phyloP scores from a whole-genome alignment of 2,113 vertebrate genomes.

The Xenus cinereus region DNA sequence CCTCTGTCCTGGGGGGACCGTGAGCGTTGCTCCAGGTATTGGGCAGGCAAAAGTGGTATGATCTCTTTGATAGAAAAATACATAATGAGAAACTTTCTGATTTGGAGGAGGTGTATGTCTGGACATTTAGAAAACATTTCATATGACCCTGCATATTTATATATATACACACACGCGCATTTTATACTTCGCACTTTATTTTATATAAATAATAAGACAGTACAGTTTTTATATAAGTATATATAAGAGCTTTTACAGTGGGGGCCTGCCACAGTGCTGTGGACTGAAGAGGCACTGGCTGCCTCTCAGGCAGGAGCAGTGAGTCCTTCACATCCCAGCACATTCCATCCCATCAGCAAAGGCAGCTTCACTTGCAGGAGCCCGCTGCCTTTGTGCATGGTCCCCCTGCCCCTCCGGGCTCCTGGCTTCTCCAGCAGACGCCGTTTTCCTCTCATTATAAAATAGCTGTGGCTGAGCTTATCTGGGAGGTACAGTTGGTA shows the following conservation, averaged over 20 bases:
- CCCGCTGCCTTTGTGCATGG: neutral
- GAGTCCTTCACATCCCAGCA: neutral
- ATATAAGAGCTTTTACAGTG: neutral
- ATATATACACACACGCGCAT: rapidly evolving
- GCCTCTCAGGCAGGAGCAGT: neutral
- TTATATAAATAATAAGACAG: neutral
- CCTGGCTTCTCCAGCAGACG: neutral
- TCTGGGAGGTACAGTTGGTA: neutral
- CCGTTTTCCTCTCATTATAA: rapidly evolving
- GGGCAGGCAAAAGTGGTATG: neutral
- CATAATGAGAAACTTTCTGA: neutral
- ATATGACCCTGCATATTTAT: neutral
- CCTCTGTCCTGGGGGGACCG: neutral
- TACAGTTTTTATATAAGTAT: neutral
- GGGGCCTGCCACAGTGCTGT: neutral
- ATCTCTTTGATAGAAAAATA: neutral
- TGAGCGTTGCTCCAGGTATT: neutral
- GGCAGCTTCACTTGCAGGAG: neutral
- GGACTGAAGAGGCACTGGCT: rapidly evolving
- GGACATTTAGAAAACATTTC: neutral
- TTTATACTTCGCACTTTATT: neutral
- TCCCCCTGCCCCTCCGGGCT: neutral
- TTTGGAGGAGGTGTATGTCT: neutral
- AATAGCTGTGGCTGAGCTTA: neutral
- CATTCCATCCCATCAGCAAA: neutral